Conservation (phyloP, 2,888 invertebrate species). For the Stenurella melanura region DNA sequence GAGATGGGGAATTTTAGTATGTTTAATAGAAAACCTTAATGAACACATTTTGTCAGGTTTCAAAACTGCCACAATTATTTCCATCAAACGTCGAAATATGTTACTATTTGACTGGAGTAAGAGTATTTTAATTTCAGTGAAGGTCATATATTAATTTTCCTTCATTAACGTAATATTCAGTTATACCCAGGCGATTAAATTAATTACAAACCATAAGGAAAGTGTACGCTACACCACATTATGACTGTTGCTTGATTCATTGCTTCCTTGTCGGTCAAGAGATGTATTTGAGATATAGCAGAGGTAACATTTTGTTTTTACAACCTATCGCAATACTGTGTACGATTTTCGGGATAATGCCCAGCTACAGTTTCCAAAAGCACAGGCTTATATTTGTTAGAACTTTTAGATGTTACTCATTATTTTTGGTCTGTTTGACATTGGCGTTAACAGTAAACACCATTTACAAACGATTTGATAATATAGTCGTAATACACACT, state of each 20-base stretch:
- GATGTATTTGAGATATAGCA: neutral
- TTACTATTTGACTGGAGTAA: too few relatives aligned
- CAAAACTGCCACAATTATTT: too few relatives aligned
- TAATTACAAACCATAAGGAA: too few relatives aligned
- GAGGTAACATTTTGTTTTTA: neutral
- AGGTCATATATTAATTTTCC: neutral
- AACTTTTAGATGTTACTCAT: neutral
- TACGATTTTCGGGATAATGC: neutral
- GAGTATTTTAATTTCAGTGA: neutral
- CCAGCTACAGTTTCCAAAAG: neutral
- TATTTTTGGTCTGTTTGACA: neutral
- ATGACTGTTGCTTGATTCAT: neutral
- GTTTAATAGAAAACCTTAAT: too few relatives aligned
- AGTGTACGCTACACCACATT: too few relatives aligned
- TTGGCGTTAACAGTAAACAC: neutral
- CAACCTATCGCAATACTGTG: neutral
- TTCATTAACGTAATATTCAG: too few relatives aligned
- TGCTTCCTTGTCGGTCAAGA: neutral
- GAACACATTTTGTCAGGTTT: too few relatives aligned
- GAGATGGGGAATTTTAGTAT: too few relatives aligned
- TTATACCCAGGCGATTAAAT: too few relatives aligned
- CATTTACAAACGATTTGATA: neutral
- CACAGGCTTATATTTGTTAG: neutral
- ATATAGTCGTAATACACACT: neutral
- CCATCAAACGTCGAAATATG: too few relatives aligned